Conservation (phyloP, 2,797 vertebrate species). For the Natrix natrix region DNA sequence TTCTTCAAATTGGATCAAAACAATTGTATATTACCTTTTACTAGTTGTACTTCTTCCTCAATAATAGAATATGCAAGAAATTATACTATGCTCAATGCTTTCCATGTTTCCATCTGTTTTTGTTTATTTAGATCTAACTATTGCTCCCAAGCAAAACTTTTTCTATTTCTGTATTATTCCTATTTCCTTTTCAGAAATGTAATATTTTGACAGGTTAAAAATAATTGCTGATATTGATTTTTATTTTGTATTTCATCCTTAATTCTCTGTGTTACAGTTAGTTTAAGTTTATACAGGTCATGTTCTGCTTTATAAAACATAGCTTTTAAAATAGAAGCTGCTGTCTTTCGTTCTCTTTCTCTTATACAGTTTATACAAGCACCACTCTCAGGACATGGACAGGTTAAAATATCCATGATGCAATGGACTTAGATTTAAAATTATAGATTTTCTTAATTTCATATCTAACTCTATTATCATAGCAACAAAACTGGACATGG, state of each 20-base stretch:
- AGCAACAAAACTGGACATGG: conserved; percentile 18
- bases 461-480: conserved; percentile 37
- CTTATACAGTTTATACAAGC: neutral
- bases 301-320: neutral
- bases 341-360: neutral
- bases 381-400: neutral
- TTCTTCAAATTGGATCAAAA: neutral
- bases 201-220: neutral
- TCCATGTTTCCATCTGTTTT: neutral
- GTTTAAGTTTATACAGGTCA: neutral
- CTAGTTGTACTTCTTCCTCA: neutral
- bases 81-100: too few species aligned
- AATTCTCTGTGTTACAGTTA: neutral
- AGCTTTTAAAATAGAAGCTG: neutral
- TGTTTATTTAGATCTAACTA: neutral
- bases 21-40: neutral
- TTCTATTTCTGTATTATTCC: neutral
- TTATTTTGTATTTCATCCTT: neutral
- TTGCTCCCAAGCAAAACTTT: neutral
- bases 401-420: neutral
- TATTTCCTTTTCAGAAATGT: neutral
- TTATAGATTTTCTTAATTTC: conserved; percentile 41
- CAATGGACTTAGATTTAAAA: conserved; percentile 20
- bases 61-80: neutral
- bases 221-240: neutral